Percentiles rank a stretch among this genome's conserved stretches.
phyloP scores from a whole-genome alignment of 1,140 invertebrate species.

The Nephotettix cincticeps region DNA sequence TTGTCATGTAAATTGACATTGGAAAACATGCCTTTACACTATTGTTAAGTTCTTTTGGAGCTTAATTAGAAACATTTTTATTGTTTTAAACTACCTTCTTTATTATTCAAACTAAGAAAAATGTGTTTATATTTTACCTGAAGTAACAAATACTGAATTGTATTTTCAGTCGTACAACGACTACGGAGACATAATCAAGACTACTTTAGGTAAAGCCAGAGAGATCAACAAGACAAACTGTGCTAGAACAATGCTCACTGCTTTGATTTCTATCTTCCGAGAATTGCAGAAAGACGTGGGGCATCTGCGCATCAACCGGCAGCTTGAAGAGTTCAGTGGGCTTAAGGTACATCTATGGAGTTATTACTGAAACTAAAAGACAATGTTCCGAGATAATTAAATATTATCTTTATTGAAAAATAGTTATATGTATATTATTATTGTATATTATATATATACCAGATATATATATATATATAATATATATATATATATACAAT shows the following conservation, averaged over 20 bases:
- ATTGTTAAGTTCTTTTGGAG: too few relatives aligned
- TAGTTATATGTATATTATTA: too few relatives aligned
- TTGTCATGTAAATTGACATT: too few relatives aligned
- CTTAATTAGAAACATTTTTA: too few relatives aligned
- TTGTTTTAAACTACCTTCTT: not conserved
- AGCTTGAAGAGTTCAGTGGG: conserved; percentile 78
- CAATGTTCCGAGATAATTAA: too few relatives aligned
- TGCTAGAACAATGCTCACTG: conserved; percentile 91
- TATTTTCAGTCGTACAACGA: conserved; percentile 88
- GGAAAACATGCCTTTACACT: too few relatives aligned
- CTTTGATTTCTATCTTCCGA: conserved; percentile 81
- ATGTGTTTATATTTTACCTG: too few relatives aligned
- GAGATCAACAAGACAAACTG: conserved; percentile 98
- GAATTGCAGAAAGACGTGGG: conserved; percentile 65
- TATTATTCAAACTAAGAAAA: not conserved
- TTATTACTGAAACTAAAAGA: too few relatives aligned
- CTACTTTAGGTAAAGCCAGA: conserved; percentile 91
- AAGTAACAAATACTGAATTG: conserved; percentile 28
- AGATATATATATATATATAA: too few relatives aligned
- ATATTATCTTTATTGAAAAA: too few relatives aligned
- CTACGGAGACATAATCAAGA: conserved; percentile 99
- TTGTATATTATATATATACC: too few relatives aligned
- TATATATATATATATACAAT: too few relatives aligned
- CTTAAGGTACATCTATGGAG: conserved; percentile 85
- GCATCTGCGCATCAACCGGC: conserved; percentile 59